Base-by-base conservation (phyloP, 2,113 vertebrate species). In the Tragelaphus buxtoni region DNA sequence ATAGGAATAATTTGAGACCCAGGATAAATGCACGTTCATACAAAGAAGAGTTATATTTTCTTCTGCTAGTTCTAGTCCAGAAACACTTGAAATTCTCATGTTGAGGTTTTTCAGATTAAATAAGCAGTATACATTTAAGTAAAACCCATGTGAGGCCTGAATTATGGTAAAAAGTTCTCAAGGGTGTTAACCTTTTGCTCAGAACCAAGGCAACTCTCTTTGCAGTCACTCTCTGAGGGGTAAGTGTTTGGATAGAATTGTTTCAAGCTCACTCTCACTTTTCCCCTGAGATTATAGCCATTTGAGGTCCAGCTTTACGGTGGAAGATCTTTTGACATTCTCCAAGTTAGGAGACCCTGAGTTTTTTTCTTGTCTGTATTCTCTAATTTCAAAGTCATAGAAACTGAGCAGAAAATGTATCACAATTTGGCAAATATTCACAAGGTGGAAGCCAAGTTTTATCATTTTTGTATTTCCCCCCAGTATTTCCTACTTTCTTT, bases 391-490 rank as follows among this genome's bases (percentile, higher is more conserved):
- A 88, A 42, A 88, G 32, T 7, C 30, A 86, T 51, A 58, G 72
- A 88, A 82, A 63, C 4, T 1, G 11, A 95, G 84, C 45, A 53
- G 28, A 82, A 85, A 56, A 79, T 86, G 3, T 74, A 45, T 86
- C 28, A 79, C 3, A 24, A 49, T 90, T 90, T 94, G 26, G 47
- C 17, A 88, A 81, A 65, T 72, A 18, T n/a, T 79, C 49, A 61
- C 55, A 72, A 94, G n/a, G 28, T 58, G 17, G 89, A 97, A 93
- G 8, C 18, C 49, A 84, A 91, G 26, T 94, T 94, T 91, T 81
- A 53, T 56, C 13, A 45, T 83, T 90, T 80, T 17, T 30, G 0
- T 79, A 61, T 13, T 3, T 83, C 49, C 4, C 82, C 6, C 56
- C 16, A 53, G 10, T 88, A 58, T 93, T 80, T 65, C 10, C 90